Percentiles rank a stretch among this genome's conserved stretches.
phyloP scores from a whole-genome alignment of 1,140 invertebrate genomes.

The Brachionus asplanchnoidis region DNA sequence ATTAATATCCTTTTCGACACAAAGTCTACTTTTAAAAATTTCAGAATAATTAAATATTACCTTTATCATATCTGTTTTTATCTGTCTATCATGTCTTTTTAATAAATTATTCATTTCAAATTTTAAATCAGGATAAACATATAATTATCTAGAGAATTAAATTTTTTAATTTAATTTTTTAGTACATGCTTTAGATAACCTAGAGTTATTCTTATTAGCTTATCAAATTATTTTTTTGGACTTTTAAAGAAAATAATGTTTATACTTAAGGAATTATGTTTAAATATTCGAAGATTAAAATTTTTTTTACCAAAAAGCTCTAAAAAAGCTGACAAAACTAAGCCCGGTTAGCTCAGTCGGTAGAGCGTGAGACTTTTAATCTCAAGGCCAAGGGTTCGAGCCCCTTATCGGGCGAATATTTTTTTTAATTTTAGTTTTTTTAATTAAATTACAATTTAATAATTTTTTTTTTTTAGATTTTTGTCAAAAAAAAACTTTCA shows the following conservation, averaged over 20 bases:
- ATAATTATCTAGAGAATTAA: too few species aligned
- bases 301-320: background rate
- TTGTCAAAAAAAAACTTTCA: background rate
- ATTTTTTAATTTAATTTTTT: too few species aligned
- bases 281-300: too few species aligned
- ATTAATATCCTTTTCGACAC: background rate
- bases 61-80: too few species aligned
- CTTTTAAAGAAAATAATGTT: too few species aligned
- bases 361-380: slow-evolving; percentile 20
- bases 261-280: too few species aligned
- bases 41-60: background rate
- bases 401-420: background rate
- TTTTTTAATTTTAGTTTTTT: background rate
- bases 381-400: slow-evolving; percentile 16
- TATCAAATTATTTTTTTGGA: too few species aligned
- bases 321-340: background rate
- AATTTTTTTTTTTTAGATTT: background rate
- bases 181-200: too few species aligned
- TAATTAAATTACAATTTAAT: background rate
- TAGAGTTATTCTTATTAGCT: too few species aligned
- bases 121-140: too few species aligned
- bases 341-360: slow-evolving; percentile 9
- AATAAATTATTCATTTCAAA: too few species aligned
- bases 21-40: background rate
- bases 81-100: too few species aligned